phyloP scores from a whole-genome alignment of 2,113 vertebrate species.

The Trinectes maculatus region DNA sequence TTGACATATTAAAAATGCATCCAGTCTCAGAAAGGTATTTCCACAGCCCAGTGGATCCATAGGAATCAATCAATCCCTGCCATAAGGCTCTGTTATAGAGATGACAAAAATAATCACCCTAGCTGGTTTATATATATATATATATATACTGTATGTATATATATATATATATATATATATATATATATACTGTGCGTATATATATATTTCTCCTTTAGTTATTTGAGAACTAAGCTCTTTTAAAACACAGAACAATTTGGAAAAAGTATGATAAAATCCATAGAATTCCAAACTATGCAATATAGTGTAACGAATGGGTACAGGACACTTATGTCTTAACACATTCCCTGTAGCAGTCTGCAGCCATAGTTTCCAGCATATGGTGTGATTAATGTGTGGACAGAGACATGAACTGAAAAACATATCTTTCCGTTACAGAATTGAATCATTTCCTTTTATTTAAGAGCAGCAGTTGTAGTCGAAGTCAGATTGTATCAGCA shows the following conservation, averaged over 20 bases:
- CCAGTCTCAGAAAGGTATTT: slow-evolving; percentile 66
- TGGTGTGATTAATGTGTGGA: slow-evolving; percentile 42
- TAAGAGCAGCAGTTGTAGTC: slow-evolving; percentile 26
- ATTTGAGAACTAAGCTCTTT: neutral
- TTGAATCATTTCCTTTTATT: slow-evolving; percentile 55
- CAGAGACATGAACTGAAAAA: slow-evolving; percentile 33
- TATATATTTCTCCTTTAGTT: slow-evolving; percentile 2
- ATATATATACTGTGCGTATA: no score
- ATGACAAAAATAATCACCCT: slow-evolving; percentile 37
- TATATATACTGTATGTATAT: no score
- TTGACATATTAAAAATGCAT: slow-evolving; percentile 70
- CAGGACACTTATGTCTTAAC: neutral
- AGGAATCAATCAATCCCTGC: slow-evolving; percentile 72
- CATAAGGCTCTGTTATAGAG: slow-evolving; percentile 49
- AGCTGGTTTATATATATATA: slow-evolving; percentile 24
- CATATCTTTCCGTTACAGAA: slow-evolving; percentile 44
- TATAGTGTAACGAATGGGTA: slow-evolving; percentile 4
- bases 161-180: no score
- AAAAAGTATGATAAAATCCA: neutral
- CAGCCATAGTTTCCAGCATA: slow-evolving; percentile 15
- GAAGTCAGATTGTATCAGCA: slow-evolving; percentile 44
- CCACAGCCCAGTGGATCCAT: slow-evolving; percentile 62
- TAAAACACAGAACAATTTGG: neutral
- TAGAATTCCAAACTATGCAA: neutral
- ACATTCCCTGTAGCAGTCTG: slow-evolving; percentile 18